phyloP scores from a whole-genome alignment of 2,797 vertebrate species.

The Cirrhinus molitorella region DNA sequence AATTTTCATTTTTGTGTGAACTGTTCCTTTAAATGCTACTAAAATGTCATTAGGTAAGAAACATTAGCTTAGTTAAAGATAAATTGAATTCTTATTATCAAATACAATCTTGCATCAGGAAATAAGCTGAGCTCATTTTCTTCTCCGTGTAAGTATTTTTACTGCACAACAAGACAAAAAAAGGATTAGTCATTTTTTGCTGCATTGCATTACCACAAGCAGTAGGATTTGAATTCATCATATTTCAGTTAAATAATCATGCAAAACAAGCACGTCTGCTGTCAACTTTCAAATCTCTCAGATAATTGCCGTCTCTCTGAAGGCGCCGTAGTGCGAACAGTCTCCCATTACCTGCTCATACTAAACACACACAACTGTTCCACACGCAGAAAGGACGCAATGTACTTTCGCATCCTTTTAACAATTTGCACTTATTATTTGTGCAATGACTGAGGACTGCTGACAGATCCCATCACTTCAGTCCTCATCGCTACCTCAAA shows the following conservation, averaged over 20 bases:
- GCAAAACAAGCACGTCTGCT: slow-evolving; percentile 57
- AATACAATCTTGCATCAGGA: background rate
- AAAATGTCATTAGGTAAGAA: background rate
- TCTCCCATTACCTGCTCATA: slow-evolving; percentile 54
- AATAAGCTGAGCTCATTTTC: background rate
- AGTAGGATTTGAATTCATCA: slow-evolving; percentile 45
- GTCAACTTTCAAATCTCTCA: slow-evolving; percentile 53
- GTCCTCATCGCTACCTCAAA: slow-evolving; percentile 24
- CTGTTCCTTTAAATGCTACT: background rate
- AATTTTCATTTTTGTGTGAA: no score
- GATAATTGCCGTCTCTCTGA: slow-evolving; percentile 51
- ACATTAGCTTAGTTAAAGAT: background rate
- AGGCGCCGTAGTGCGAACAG: slow-evolving; percentile 42
- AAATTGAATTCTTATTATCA: background rate
- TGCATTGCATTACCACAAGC: background rate
- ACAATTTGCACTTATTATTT: slow-evolving; percentile 10
- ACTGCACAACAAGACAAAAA: background rate
- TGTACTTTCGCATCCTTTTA: slow-evolving; percentile 29
- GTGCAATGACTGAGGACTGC: slow-evolving; percentile 30
- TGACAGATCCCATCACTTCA: slow-evolving; percentile 44
- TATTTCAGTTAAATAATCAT: slow-evolving; percentile 51
- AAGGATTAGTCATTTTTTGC: background rate
- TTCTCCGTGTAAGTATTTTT: background rate
- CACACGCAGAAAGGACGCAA: background rate
- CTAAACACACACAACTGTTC: slow-evolving; percentile 25